A percentile compares a stretch with the other conserved stretches of the same genome.
Evolutionary conservation across 2,113 vertebrate genomes (phyloP).

Genomic region (Coptodon rendalli): DNA sequence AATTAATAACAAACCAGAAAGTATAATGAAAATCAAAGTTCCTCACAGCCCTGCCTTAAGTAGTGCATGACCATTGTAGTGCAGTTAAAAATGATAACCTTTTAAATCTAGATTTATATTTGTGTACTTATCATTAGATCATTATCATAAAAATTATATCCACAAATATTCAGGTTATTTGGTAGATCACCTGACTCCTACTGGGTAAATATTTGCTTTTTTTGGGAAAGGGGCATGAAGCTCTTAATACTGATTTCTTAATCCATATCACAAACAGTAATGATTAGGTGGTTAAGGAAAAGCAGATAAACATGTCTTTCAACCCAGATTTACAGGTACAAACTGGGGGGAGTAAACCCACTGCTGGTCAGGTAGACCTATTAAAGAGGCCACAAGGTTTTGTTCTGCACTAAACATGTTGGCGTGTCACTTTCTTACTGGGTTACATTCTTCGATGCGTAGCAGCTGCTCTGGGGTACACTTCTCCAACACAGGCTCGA

Average conservation of each 20-base stretch:
- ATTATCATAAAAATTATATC: not conserved
- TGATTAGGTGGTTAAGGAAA: not conserved
- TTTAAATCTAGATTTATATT: not conserved
- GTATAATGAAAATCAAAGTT: not conserved
- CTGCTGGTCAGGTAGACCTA: not conserved
- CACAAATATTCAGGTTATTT: not conserved
- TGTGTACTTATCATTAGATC: not conserved
- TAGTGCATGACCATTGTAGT: not conserved
- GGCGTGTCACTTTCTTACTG: slow-evolving; percentile 67
- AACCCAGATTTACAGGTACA: not conserved
- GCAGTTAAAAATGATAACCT: not conserved
- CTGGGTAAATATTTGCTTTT: not conserved
- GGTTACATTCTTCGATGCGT: slow-evolving; percentile 83
- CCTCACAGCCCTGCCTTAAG: not conserved
- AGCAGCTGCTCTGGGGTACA: slow-evolving; percentile 84
- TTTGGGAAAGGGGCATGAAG: not conserved
- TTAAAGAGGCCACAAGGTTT: not conserved
- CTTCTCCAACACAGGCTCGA: slow-evolving; percentile 83
- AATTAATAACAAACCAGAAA: not conserved
- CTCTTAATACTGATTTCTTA: not conserved
- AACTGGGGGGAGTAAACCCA: not conserved
- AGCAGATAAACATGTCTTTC: not conserved
- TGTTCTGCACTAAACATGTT: not conserved
- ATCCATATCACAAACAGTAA: not conserved
- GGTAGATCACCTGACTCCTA: not conserved